Evolutionary conservation across 2,888 invertebrate species (phyloP).

Genomic region (Phyto melanocephala): DNA sequence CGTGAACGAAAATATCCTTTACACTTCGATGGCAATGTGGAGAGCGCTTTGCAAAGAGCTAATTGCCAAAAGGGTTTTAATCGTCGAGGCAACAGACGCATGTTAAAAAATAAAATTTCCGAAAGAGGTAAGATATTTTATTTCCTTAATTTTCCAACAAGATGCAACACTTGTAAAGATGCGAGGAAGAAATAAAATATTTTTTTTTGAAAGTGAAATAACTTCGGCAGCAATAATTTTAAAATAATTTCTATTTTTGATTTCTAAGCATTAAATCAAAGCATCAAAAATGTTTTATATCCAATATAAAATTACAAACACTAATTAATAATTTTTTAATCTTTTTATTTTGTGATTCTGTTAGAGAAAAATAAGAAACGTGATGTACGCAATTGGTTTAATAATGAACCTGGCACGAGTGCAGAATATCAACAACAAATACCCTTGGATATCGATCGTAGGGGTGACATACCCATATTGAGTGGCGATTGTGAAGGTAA

Average conservation of each 20-base stretch:
- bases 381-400: constrained; percentile 78
- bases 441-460: constrained; percentile 74
- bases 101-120: constrained; percentile 76
- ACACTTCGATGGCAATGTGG: constrained; percentile 77
- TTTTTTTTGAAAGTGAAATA: no score
- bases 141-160: not conserved
- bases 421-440: constrained; percentile 73
- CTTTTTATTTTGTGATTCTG: constrained; percentile 39
- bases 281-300: no score
- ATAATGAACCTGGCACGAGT: constrained; percentile 69
- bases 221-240: no score
- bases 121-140: constrained; percentile 74
- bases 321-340: no score
- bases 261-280: no score
- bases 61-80: constrained; percentile 78
- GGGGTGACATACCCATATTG: constrained; percentile 85
- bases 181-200: no score
- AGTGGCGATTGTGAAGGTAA: constrained; percentile 82
- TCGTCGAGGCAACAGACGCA: constrained; percentile 75
- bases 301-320: no score
- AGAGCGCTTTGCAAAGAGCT: constrained; percentile 77
- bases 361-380: constrained; percentile 79
- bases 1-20: constrained; percentile 79
- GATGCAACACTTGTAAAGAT: no score
- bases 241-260: no score